Evolutionary conservation across 2,888 invertebrate genomes (phyloP), one percentile per base, ranked within the genome.

Genomic region (Leptinotarsa juncta): DNA sequence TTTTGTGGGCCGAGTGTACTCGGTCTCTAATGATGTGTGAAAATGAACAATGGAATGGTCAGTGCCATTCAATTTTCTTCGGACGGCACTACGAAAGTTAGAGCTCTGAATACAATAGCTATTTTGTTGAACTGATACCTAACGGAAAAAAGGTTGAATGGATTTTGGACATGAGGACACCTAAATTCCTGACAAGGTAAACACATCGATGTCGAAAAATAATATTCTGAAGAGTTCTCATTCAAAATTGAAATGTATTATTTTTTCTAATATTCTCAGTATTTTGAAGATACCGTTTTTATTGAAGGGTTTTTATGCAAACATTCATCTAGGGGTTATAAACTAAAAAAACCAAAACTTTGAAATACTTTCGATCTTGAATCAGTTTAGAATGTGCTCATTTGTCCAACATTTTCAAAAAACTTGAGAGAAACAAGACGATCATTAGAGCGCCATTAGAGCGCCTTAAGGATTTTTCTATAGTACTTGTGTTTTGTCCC

Each of bases 1-100:
- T 48, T 65, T 73, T 69, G 69, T 73, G 20, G 55, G 65, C 48
- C 72, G 68, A 73, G 73, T 69, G 57, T 73, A 65, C 73, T 73
- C 68, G 4, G 49, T 10, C 32, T 65, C 69, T 69, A 69, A 73
- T 65, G 49, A 48, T 73, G 65, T 67, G 60, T 50, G 50, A 67
- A 72, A 32, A 57, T 20, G 50, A 16, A 67, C 42, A 50, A 72
- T 26, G 18, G 65, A 67, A 60, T 49, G 72, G 72, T 67, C 68
- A 72, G 50, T 72, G 55, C 42, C 42, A 49, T 72, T 71, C 32
- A 62, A 57, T 57, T 57, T 57, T 57, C 57, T 57, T 57, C 57
- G 62, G 62, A 62, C 32, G 62, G n/a, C 62, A 62, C 42, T 4
- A n/a, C n/a, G 62, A 62, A 60, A 42, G 42, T 42, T 62, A 23